phyloP scores from a whole-genome alignment of 2,888 invertebrate species.

The Elmis aenea region DNA sequence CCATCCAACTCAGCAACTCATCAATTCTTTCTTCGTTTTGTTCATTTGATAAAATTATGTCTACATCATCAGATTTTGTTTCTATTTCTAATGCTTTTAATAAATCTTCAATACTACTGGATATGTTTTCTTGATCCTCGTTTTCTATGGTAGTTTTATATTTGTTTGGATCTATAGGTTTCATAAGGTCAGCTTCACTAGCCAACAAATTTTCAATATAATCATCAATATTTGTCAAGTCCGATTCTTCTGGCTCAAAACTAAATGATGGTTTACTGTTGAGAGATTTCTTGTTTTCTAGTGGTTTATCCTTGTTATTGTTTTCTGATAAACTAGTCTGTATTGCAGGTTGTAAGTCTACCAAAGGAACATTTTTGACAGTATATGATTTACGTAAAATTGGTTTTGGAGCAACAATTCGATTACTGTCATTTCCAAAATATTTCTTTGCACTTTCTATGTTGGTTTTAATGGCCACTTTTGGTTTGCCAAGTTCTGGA shows the following conservation, averaged over 20 bases:
- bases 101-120: constrained; percentile 46
- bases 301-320: constrained; percentile 14
- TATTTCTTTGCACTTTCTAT: constrained; percentile 41
- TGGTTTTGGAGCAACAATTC: constrained; percentile 21
- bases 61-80: constrained; percentile 24
- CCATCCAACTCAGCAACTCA: constrained; percentile 45
- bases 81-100: constrained; percentile 43
- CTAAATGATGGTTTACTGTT: constrained; percentile 39
- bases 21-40: too few relatives aligned
- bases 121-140: constrained; percentile 31
- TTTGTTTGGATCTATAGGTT: constrained; percentile 38
- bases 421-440: constrained; percentile 37
- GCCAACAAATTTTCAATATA: constrained; percentile 44
- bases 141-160: constrained; percentile 23
- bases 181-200: constrained; percentile 42
- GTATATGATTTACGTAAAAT: constrained; percentile 27
- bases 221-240: constrained; percentile 40
- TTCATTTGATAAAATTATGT: constrained; percentile 30
- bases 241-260: constrained; percentile 44
- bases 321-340: constrained; percentile 38
- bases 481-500: constrained; percentile 43
- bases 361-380: constrained; percentile 9
- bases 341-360: constrained; percentile 27
- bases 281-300: constrained; percentile 15
- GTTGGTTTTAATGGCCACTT: constrained; percentile 40